phyloP scores from a whole-genome alignment of 2,113 vertebrate species.

The Ailurus styani region DNA sequence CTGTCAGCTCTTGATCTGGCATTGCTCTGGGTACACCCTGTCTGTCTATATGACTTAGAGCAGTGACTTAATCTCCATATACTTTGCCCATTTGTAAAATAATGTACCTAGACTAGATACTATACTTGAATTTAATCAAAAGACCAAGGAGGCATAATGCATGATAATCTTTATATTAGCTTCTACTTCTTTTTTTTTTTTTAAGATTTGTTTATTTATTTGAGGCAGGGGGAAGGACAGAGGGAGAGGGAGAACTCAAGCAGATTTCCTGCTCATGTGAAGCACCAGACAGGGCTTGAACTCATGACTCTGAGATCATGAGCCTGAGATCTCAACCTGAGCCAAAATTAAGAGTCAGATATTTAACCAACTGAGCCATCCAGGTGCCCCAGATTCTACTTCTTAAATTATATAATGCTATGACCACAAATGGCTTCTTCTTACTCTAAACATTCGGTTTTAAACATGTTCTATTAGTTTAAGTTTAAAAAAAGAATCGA shows the following conservation, averaged over 20 bases:
- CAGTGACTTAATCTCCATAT: neutral
- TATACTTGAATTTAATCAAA: neutral
- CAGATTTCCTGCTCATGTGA: neutral
- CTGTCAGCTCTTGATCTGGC: neutral
- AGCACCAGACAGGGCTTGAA: neutral
- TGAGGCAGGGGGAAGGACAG: neutral
- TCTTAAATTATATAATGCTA: neutral
- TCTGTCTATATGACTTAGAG: neutral
- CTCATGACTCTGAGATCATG: neutral
- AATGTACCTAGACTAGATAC: neutral
- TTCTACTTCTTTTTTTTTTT: neutral
- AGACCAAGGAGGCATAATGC: neutral
- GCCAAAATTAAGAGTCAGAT: neutral
- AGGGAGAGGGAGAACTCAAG: neutral
- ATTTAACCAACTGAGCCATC: neutral
- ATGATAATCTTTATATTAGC: neutral
- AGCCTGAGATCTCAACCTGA: neutral
- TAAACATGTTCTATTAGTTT: neutral
- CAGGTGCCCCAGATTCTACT: neutral
- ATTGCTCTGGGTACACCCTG: neutral
- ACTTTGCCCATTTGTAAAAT: neutral
- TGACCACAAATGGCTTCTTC: neutral
- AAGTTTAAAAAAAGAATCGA: neutral
- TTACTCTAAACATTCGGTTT: neutral
- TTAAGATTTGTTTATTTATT: neutral